Evolutionary conservation across 2,797 vertebrate species (phyloP).

Genomic region (Anguilla marmorata): DNA sequence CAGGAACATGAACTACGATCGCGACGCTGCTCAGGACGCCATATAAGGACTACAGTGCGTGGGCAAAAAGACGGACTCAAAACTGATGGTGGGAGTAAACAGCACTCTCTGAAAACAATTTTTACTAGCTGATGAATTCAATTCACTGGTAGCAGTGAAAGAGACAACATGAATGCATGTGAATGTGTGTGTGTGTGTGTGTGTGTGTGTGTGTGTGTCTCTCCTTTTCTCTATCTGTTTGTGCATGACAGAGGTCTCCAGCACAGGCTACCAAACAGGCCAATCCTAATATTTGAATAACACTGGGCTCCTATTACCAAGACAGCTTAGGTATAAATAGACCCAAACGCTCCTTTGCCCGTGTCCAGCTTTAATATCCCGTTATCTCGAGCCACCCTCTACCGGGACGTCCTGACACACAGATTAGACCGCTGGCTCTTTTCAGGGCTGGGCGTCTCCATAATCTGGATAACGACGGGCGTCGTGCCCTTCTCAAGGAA

Average conservation of each 20-base stretch:
- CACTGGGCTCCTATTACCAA: constrained; percentile 28
- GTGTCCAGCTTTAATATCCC: constrained; percentile 47
- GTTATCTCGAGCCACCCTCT: constrained; percentile 51
- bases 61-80: neutral
- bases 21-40: neutral
- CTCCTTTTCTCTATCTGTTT: neutral
- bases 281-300: constrained; percentile 45
- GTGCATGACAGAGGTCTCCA: constrained; percentile 8
- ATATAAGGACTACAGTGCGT: neutral
- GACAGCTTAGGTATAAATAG: constrained; percentile 48
- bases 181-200: neutral
- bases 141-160: neutral
- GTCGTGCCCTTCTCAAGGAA: neutral
- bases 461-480: constrained; percentile 33
- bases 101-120: neutral
- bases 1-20: neutral
- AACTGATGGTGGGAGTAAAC: neutral
- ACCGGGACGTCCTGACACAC: constrained; percentile 32
- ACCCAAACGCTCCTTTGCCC: constrained; percentile 42
- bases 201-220: neutral
- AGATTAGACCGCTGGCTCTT: constrained; percentile 31
- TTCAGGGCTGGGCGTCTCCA: constrained; percentile 24
- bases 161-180: neutral
- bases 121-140: neutral
- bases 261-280: constrained; percentile 26